Evolutionary conservation across 2,113 vertebrate genomes (phyloP).

Genomic region (Psammodynastes pulverulentus): DNA sequence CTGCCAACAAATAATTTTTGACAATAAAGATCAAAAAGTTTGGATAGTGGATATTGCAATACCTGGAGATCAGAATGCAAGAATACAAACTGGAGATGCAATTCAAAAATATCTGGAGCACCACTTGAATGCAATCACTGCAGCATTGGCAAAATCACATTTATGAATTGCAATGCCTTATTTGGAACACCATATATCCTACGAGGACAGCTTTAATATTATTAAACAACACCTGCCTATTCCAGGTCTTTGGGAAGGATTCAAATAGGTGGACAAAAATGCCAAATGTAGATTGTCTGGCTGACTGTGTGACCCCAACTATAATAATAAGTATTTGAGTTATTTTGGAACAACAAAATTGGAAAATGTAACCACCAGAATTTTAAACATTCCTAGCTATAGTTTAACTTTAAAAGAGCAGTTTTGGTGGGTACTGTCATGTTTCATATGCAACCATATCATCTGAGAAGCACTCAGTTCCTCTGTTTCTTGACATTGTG

Average conservation of each 20-base stretch:
- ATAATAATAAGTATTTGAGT: neutral
- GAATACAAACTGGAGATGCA: neutral
- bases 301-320: neutral
- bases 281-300: neutral
- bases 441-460: slow-evolving; percentile 28
- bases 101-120: neutral
- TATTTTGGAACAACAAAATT: neutral
- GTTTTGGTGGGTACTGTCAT: slow-evolving; percentile 29
- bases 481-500: slow-evolving; percentile 36
- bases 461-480: slow-evolving; percentile 29
- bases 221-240: neutral
- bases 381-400: slow-evolving; percentile 30
- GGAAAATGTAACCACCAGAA: slow-evolving; percentile 14
- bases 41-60: neutral
- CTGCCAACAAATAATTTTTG: neutral
- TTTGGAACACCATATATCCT: neutral
- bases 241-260: neutral
- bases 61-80: neutral
- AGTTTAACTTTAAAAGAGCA: slow-evolving; percentile 39
- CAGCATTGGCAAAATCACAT: neutral
- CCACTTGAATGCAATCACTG: neutral
- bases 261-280: neutral
- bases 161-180: neutral
- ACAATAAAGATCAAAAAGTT: neutral
- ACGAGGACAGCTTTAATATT: neutral